phyloP scores from a whole-genome alignment of 2,888 invertebrate species.

The Acanthosepion esculentum region DNA sequence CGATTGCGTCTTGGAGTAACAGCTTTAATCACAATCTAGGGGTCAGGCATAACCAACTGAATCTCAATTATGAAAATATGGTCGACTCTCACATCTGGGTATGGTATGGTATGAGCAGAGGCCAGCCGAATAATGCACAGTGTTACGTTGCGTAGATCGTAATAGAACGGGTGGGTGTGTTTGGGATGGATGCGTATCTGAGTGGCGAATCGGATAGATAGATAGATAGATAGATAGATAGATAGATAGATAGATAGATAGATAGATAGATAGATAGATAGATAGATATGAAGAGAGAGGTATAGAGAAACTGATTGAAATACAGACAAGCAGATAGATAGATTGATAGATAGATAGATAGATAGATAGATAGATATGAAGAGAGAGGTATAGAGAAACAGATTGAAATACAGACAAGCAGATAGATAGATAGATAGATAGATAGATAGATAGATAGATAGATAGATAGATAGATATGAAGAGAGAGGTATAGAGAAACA shows the following conservation, averaged over 20 bases:
- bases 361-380: not conserved
- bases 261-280: not conserved
- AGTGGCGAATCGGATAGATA: not conserved
- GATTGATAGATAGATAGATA: not conserved
- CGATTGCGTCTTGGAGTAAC: not conserved
- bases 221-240: not conserved
- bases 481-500: too few relatives aligned
- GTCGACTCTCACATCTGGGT: slow-evolving; percentile 8
- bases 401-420: too few relatives aligned
- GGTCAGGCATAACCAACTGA: not conserved
- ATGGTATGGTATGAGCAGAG: not conserved
- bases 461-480: not conserved
- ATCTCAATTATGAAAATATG: slow-evolving; percentile 33
- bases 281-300: not conserved
- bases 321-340: too few relatives aligned
- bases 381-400: too few relatives aligned
- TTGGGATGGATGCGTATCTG: not conserved
- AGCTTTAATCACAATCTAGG: slow-evolving; percentile 20
- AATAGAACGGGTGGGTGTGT: not conserved
- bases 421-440: too few relatives aligned
- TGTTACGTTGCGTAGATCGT: not conserved
- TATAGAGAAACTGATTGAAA: too few relatives aligned
- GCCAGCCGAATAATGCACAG: slow-evolving; percentile 23
- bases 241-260: too few relatives aligned
- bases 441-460: not conserved